Base-by-base conservation (phyloP, 2,797 vertebrate genomes). In the Melanotaenia nigrans region DNA sequence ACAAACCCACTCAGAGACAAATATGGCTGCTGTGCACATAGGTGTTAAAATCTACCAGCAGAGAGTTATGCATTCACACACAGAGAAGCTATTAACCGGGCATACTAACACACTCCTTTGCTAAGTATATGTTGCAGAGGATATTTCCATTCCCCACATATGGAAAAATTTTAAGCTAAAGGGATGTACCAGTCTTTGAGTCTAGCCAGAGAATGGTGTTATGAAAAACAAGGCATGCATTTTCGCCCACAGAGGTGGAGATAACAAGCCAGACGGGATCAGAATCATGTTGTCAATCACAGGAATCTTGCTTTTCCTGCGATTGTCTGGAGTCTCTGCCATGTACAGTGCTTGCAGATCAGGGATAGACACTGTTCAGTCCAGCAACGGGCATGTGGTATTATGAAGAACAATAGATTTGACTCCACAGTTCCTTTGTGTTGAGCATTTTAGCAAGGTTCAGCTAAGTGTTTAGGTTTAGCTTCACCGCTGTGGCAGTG, bases 221-320 rank as follows among this genome's bases (percentile, higher is more conserved):
- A 55, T 61, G 42, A 73, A 71, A 77, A 60, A 62, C 28, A n/a
- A 6, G 40, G 57, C 49, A 66, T 61, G 25, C 7, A 5, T n/a
- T 24, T 57, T 7, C 45, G 40, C 74, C 60, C 11, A 13, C 18
- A 16, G 71, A 38, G 78, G 51, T 62, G 71, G 76, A 59, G 79
- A 85, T 66, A 86, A 71, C 73, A 1, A 67, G 58, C 70, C 64
- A 65, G 40, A 68, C 73, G 3, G 61, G 68, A 53, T 56, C 60
- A 40, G 75, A 70, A 70, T 20, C 7, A 22, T 47, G 70, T 32
- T 82, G 85, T 79, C 85, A 79, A 24, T 85, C 78, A 64, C 70
- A 69, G 79, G 73, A 72, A 62, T 78, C 61, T 47, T 33, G 71
- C 47, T 42, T 65, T 89, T 91, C 88, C 90, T 85, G 85, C 40